Conservation (phyloP, 2,113 vertebrate genomes). For the Cavia aperea region DNA sequence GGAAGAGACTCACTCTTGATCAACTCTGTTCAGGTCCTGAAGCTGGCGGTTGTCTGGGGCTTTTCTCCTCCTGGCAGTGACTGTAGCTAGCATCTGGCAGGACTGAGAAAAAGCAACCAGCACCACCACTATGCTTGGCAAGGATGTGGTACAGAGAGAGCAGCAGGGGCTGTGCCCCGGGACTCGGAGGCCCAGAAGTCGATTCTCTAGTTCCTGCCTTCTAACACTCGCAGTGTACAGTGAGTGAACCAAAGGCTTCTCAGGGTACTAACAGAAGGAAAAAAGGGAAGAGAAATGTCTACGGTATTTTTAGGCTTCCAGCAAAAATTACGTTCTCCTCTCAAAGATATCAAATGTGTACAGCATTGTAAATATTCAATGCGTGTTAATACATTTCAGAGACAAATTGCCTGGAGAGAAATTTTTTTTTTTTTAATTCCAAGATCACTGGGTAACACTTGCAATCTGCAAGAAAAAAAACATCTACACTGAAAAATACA, state of each 20-base stretch:
- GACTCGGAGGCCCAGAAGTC: background rate
- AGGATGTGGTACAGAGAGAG: background rate
- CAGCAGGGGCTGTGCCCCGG: background rate
- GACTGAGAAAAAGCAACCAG: background rate
- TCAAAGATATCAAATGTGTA: slow-evolving; percentile 24
- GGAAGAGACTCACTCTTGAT: background rate
- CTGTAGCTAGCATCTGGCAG: background rate
- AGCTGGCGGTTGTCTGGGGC: background rate
- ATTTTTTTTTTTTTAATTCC: slow-evolving; percentile 3
- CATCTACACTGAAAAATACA: slow-evolving; percentile 16
- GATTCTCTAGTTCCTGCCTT: background rate
- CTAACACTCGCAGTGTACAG: background rate
- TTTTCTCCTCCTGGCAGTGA: background rate
- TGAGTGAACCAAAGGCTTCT: background rate
- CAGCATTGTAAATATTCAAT: slow-evolving; percentile 39
- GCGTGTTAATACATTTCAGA: slow-evolving; percentile 15
- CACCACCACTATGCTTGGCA: background rate
- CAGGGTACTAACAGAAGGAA: background rate
- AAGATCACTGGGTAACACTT: slow-evolving; percentile 46
- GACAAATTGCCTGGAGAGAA: background rate
- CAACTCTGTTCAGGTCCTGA: background rate
- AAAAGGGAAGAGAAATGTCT: background rate
- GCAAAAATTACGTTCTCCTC: background rate
- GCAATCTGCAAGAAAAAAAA: background rate
- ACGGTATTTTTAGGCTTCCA: background rate